Evolutionary conservation across 1,140 invertebrate species (phyloP), one percentile per base, ranked within the genome.

Genomic region (Pogonognathellus flavescens): DNA sequence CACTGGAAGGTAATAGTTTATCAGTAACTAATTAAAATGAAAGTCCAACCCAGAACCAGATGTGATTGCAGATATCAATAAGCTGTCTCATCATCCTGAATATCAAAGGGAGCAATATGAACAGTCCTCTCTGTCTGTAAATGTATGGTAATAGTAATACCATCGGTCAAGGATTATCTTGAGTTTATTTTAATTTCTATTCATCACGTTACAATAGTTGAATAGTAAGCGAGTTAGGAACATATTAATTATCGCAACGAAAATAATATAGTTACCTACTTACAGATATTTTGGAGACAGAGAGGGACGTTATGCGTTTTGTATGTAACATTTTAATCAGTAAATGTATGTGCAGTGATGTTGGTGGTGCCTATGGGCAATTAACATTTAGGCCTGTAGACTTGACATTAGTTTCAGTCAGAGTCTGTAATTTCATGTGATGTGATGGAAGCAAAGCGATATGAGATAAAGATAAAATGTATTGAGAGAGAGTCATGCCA

Each of bases 11-110:
- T 76, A 49, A 76, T 25, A 76, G 70, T 76, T 76, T 76, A 76
- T 76, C 70, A 76, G 31, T n/a, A 76, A 31, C 70, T 76, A 76
- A 76, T 76, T 76, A 76, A 57, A 57, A n/a, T 57, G 53, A n/a
- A 76, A 76, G 70, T 76, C 31, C 25, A 76, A 76, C 25, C 31
- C 25, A 76, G 41, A 41, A 49, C 31, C 70, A 76, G 70, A 76
- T 76, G 70, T 76, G 70, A 31, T 31, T 50, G n/a, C 31, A 31
- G 70, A 76, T 76, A 76, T 49, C 31, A 76, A 76, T 76, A 76
- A 49, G 70, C 62, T 76, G 31, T 41, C 31, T 41, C 70, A 25
- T 76, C 49, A 25, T 49, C 70, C 49, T 76, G 41, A 76, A 76
- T 49, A 76, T 76, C 41, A 76, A 76, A 76, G 25, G n/a, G 55